phyloP scores from a whole-genome alignment of 2,797 vertebrate species.

The Menidia menidia region DNA sequence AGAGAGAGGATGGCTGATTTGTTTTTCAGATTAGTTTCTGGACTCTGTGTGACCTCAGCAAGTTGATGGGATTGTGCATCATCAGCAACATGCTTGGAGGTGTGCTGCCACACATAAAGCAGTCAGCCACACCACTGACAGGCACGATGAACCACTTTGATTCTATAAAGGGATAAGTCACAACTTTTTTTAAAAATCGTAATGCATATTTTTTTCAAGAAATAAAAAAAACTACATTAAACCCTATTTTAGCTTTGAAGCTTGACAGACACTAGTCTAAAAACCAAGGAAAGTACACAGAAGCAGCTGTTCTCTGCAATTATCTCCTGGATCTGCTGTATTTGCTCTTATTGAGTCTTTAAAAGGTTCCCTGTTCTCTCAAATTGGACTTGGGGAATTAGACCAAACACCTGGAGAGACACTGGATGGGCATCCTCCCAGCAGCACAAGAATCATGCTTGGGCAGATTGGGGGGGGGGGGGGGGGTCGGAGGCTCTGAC shows the following conservation, averaged over 20 bases:
- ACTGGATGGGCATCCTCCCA: constrained; percentile 11
- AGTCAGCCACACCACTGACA: background rate
- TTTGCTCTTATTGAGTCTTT: background rate
- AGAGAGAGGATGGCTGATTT: constrained; percentile 11
- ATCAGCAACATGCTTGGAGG: background rate
- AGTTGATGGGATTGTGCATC: constrained; percentile 5
- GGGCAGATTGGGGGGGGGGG: background rate
- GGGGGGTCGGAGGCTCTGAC: constrained; percentile 30
- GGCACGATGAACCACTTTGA: background rate
- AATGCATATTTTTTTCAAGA: no score
- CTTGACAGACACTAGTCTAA: background rate
- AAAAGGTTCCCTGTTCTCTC: constrained; percentile 9
- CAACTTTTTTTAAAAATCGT: background rate
- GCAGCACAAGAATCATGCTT: constrained; percentile 42
- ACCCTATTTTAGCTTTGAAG: no score
- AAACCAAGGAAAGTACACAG: background rate
- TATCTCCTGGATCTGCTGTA: background rate
- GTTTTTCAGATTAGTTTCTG: constrained; percentile 34
- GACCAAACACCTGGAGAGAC: constrained; percentile 26
- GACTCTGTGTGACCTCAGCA: constrained; percentile 40
- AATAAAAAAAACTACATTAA: no score
- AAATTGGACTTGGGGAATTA: constrained; percentile 43
- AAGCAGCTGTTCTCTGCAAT: background rate
- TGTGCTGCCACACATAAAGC: background rate
- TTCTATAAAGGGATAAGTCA: background rate